Base-by-base conservation (phyloP, 2,888 invertebrate species). In the Rosalia funebris region DNA sequence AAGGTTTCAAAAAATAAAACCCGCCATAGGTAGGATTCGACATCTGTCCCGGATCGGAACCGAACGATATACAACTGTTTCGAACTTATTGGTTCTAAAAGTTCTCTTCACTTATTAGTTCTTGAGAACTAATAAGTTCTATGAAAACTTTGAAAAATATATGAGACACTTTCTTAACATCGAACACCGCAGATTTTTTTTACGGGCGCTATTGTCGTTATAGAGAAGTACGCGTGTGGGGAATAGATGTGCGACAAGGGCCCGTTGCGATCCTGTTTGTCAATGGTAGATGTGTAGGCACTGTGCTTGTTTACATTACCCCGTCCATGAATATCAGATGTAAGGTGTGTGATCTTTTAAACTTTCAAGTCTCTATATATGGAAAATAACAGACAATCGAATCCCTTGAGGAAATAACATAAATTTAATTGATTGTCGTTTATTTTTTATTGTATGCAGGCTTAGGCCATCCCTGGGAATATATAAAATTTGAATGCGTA, bases 261-360 rank as follows among this genome's bases (percentile, higher is more conserved):
- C 52, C 56, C 42, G 59, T 60, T 61, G 63, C 62, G 66, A 66
- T 63, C 59, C 59, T 59, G 63, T 66, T 66, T 66, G 66, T 66
- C 63, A 66, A 50, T 60, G 62, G 48, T 60, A 54, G 17, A 15
- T 41, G 41, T 41, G 41, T 41, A 17, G 41, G 41, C 57, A 63
- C 57, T 63, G 61, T 61, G 44, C 56, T 54, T 65, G 65, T 62
- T 65, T 60, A 62, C 62, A 65, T 60, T 59, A 62, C 52, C 60
- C 65, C 53, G 55, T 65, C 55, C 65, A 65, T 60, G 65, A 60
- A 62, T 65, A 63, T 60, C 60, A 57, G 62, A 63, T 62, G 62
- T 65, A 62, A 65, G 62, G 65, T 65, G 65, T n/a, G n/a, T 63
- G 65, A 65, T 65, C 65, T 57, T 60, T 53, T 60, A 62, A 62